phyloP scores from a whole-genome alignment of 2,888 invertebrate genomes.

The Lithophane ornitopus region DNA sequence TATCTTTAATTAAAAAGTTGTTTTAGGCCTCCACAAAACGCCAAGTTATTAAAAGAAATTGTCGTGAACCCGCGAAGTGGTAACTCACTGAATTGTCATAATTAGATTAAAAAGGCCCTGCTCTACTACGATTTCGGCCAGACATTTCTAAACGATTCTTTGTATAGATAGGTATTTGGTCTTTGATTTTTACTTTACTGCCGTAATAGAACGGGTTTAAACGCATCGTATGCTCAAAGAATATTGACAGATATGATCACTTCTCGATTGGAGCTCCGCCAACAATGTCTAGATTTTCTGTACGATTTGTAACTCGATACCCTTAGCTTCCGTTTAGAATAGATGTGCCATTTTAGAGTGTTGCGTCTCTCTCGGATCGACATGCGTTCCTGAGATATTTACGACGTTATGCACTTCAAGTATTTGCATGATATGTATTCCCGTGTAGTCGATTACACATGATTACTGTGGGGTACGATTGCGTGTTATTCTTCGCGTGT shows the following conservation, averaged over 20 bases:
- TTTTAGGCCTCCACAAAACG: conserved; percentile 83
- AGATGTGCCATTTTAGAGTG: conserved; percentile 86
- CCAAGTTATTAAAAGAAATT: conserved; percentile 87
- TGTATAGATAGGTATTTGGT: conserved; percentile 60
- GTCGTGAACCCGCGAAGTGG: conserved; percentile 82
- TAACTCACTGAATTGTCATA: conserved; percentile 85
- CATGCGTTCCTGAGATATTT: conserved; percentile 84
- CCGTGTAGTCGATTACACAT: conserved; percentile 65
- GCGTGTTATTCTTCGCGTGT: conserved; percentile 65
- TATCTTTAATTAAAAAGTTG: conserved; percentile 89
- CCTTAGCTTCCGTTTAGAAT: conserved; percentile 88
- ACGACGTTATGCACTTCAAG: conserved; percentile 81
- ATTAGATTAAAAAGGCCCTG: conserved; percentile 83
- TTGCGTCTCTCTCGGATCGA: conserved; percentile 83
- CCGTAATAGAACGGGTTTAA: conserved; percentile 76
- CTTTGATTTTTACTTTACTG: conserved; percentile 66
- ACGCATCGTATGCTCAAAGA: conserved; percentile 86
- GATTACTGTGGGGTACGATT: conserved; percentile 53
- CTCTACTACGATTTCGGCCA: conserved; percentile 75
- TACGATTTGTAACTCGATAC: conserved; percentile 88
- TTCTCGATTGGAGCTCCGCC: conserved; percentile 88
- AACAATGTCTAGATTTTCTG: conserved; percentile 88
- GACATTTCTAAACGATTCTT: conserved; percentile 65
- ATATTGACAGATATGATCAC: conserved; percentile 91
- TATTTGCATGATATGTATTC: conserved; percentile 72